Evolutionary conservation across 2,113 vertebrate genomes (phyloP).

Genomic region (Pseudolaguvia tuberculata): DNA sequence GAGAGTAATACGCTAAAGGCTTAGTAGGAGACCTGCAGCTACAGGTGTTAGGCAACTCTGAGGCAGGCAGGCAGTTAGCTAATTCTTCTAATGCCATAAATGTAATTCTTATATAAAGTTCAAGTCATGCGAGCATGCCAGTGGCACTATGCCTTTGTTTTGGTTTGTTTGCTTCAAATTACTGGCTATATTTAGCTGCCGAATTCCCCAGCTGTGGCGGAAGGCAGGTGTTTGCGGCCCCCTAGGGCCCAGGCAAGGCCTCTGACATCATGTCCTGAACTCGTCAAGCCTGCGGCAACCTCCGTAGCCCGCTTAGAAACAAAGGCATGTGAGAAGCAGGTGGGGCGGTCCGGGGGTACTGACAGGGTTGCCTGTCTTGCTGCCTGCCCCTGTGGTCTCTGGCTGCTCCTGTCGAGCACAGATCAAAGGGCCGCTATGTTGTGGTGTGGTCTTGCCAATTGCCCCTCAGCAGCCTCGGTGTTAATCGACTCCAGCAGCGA

Average conservation of each 20-base stretch:
- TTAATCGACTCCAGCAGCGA: constrained; percentile 44
- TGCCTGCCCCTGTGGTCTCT: constrained; percentile 58
- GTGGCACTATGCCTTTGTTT: constrained; percentile 55
- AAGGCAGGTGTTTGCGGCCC: constrained; percentile 65
- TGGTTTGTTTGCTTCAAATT: constrained; percentile 60
- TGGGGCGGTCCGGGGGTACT: constrained; percentile 52
- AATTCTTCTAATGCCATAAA: constrained; percentile 48
- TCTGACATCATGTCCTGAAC: constrained; percentile 66
- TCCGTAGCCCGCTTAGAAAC: constrained; percentile 46
- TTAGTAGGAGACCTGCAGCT: constrained; percentile 15
- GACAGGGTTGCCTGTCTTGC: constrained; percentile 37
- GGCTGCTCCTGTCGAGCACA: constrained; percentile 55
- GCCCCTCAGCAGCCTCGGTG: constrained; percentile 57
- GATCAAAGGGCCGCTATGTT: constrained; percentile 66
- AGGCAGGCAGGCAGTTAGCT: constrained; percentile 51
- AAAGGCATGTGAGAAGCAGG: constrained; percentile 59
- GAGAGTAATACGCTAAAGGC: not conserved
- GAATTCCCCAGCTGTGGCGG: constrained; percentile 63
- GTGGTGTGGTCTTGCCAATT: constrained; percentile 65
- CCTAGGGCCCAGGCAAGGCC: constrained; percentile 38
- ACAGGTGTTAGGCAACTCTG: constrained; percentile 54
- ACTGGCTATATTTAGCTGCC: constrained; percentile 63
- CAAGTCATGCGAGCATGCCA: constrained; percentile 43
- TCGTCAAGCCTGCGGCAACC: constrained; percentile 57
- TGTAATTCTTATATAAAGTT: constrained; percentile 59